These are phyloP conservation scores for Halichoerus grypus DNA, from an alignment of 2,113 vertebrate genomes.

Conservation along the genomic window DNA sequence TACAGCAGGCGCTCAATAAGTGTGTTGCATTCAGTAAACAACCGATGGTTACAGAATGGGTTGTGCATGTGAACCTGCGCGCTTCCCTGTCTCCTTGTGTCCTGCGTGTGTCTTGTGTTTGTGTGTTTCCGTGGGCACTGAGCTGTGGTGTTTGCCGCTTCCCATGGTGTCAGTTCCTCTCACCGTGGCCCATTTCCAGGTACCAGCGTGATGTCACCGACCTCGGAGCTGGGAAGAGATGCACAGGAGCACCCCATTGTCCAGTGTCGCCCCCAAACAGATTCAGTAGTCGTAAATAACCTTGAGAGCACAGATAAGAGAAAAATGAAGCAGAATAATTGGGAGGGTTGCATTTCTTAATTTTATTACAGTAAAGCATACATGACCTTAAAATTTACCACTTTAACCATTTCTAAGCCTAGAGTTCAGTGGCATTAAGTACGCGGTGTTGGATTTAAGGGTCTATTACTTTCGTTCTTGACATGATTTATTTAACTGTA, in stretches of 20 bases:
- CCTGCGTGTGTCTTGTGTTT: accelerated
- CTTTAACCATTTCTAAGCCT: neutral
- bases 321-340: neutral
- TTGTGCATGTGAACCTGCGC: accelerated
- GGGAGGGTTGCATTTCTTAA: neutral
- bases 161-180: neutral
- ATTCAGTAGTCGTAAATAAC: neutral
- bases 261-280: neutral
- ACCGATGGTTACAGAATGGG: accelerated
- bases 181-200: neutral
- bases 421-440: neutral
- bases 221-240: neutral
- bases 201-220: neutral
- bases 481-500: neutral
- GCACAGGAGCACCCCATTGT: neutral
- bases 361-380: neutral
- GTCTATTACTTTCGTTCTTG: neutral
- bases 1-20: neutral
- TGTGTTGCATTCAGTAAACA: neutral
- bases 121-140: neutral
- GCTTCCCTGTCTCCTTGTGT: neutral
- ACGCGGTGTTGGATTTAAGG: neutral
- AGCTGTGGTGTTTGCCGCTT: neutral
- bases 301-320: neutral
- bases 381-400: neutral